A percentile compares a stretch with the other conserved stretches of the same genome.
Evolutionary conservation across 1,140 invertebrate genomes (phyloP).

Genomic region (Drosophila kepulauana): DNA sequence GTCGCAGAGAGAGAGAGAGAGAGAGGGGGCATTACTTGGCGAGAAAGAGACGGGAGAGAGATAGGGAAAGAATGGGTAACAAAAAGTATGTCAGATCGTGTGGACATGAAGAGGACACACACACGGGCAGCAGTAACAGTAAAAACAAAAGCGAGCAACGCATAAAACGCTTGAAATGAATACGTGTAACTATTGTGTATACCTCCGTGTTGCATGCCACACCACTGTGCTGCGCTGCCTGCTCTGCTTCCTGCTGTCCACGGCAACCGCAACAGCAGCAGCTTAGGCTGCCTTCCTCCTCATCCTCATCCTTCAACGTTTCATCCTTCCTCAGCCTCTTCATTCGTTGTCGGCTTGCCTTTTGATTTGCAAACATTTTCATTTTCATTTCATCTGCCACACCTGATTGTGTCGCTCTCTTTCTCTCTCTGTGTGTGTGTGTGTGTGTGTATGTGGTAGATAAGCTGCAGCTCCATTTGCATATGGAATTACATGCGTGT

Average conservation of each 20-base stretch:
- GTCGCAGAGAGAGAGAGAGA: not conserved
- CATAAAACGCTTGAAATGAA: conserved; percentile 83
- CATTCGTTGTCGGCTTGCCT: conserved; percentile 31
- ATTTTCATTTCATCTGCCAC: conserved; percentile 44
- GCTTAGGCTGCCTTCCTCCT: conserved; percentile 1
- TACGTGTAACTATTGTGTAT: conserved; percentile 66
- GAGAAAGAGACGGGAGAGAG: conserved; percentile 4
- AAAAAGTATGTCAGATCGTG: conserved; percentile 67
- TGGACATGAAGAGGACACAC: conserved; percentile 43
- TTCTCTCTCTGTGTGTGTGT: conserved; percentile 3
- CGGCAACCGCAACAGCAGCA: not conserved
- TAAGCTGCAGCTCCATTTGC: conserved; percentile 67
- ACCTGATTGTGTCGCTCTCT: conserved; percentile 17
- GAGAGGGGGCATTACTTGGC: not conserved
- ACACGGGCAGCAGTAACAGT: conserved; percentile 44
- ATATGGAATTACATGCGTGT: conserved; percentile 65
- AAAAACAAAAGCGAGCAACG: conserved; percentile 74
- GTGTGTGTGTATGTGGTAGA: conserved; percentile 46
- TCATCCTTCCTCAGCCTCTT: not conserved
- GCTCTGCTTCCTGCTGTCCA: conserved; percentile 7
- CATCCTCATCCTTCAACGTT: no score
- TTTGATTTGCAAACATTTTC: conserved; percentile 76
- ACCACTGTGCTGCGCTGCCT: no score
- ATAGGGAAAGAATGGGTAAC: conserved; percentile 26
- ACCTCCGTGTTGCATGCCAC: conserved; percentile 5